Conservation (phyloP, 2,113 vertebrate genomes). For the Perognathus longimembris region DNA sequence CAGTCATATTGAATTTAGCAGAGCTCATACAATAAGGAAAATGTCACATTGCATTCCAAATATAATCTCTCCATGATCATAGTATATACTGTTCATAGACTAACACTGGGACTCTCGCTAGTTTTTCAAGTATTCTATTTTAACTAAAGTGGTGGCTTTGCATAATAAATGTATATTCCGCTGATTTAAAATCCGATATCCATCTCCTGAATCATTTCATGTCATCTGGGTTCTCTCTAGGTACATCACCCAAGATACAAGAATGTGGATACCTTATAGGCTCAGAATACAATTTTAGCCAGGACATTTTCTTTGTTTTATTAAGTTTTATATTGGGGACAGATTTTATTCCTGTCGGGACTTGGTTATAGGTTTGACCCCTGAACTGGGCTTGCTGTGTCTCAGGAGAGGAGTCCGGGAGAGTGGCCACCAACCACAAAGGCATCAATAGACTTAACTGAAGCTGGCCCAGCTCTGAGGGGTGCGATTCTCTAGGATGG, state of each 20-base stretch:
- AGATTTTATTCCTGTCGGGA: neutral
- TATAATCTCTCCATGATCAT: neutral
- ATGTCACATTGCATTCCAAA: neutral
- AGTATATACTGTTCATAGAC: neutral
- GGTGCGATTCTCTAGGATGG: too few species aligned
- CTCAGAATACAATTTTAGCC: neutral
- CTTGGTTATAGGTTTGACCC: neutral
- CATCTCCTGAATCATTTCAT: neutral
- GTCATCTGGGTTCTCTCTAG: neutral
- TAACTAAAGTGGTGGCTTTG: neutral
- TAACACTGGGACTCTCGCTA: neutral
- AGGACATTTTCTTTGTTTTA: neutral
- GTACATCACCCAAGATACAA: neutral
- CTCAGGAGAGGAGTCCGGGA: too few species aligned
- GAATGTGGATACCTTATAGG: fast-evolving
- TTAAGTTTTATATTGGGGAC: neutral
- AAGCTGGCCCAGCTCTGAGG: too few species aligned
- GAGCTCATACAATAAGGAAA: neutral
- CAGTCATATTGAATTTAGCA: neutral
- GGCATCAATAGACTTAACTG: too few species aligned
- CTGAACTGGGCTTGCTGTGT: neutral
- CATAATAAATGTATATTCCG: neutral
- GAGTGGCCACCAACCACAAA: too few species aligned
- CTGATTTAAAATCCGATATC: neutral
- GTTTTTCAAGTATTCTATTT: neutral